Percentiles rank a stretch among this genome's conserved stretches.
Evolutionary conservation across 35 echinoderm and acorn worm species (phyloP).

Genomic region (Ptychodera flava): DNA sequence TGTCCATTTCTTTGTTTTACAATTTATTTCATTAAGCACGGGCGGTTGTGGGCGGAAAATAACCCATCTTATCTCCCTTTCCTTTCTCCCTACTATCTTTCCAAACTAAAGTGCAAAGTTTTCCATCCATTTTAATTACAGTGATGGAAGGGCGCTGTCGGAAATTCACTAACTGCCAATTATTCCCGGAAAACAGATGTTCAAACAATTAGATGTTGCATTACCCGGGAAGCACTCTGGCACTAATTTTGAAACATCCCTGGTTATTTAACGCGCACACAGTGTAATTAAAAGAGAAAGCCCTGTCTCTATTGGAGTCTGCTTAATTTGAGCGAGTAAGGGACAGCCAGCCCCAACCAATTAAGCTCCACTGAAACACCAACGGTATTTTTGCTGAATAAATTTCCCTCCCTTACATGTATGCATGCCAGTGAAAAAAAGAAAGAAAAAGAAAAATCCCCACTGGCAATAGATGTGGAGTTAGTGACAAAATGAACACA

Average conservation of each 20-base stretch:
- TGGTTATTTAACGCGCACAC: not conserved
- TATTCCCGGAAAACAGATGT: not conserved
- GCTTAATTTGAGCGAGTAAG: not conserved
- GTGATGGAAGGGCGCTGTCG: not conserved
- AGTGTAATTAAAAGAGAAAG: not conserved
- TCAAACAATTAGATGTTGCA: not conserved
- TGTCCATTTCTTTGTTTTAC: not conserved
- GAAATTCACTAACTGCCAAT: slow-evolving; percentile 1
- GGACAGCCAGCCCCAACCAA: no score
- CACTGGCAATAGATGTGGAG: no score
- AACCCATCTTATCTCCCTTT: not conserved
- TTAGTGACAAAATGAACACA: no score
- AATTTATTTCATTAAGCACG: not conserved
- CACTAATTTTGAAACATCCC: not conserved
- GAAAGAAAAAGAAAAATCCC: no score
- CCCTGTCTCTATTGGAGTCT: no score
- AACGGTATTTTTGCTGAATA: no score
- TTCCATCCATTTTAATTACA: slow-evolving; percentile 2
- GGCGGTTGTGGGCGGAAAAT: not conserved
- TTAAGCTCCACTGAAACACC: no score
- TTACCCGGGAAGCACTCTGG: not conserved
- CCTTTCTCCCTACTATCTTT: not conserved
- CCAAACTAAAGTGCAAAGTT: not conserved
- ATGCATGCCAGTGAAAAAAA: no score
- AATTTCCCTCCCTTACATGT: no score